Percentiles rank a stretch among this genome's conserved stretches.
Conservation (phyloP, 1,140 invertebrate genomes). For the Scaptomyza montana region DNA sequence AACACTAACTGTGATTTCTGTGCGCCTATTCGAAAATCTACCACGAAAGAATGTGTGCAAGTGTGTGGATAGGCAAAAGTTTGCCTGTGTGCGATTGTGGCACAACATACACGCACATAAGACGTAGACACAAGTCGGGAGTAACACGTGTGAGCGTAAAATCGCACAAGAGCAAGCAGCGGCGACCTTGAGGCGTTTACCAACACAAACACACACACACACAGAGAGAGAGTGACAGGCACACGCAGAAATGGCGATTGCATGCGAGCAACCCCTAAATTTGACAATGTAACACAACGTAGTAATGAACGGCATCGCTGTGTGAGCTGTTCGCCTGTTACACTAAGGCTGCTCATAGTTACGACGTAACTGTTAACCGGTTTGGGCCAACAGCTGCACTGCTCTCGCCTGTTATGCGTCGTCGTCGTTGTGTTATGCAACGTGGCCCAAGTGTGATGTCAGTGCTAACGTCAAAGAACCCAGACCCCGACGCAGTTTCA, state of each 20-base stretch:
- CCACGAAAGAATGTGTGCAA: slow-evolving; percentile 83
- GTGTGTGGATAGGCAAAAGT: slow-evolving; percentile 57
- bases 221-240: too few relatives aligned
- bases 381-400: slow-evolving; percentile 44
- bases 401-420: slow-evolving; percentile 38
- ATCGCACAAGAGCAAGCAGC: slow-evolving; percentile 18
- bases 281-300: slow-evolving; percentile 66
- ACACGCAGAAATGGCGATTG: neutral
- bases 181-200: slow-evolving; percentile 59
- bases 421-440: slow-evolving; percentile 58
- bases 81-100: slow-evolving; percentile 47
- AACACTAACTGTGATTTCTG: slow-evolving; percentile 41
- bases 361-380: slow-evolving; percentile 83
- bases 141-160: neutral
- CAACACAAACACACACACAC: neutral
- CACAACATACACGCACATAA: slow-evolving; percentile 8
- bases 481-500: slow-evolving; percentile 17
- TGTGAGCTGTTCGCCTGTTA: slow-evolving; percentile 63
- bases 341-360: slow-evolving; percentile 83
- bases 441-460: slow-evolving; percentile 24
- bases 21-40: slow-evolving; percentile 72
- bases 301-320: slow-evolving; percentile 53
- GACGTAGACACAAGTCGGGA: neutral
- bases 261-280: slow-evolving; percentile 54
- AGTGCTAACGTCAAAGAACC: slow-evolving; percentile 57